These are phyloP conservation scores for Drosophila pandora DNA, from an alignment of 1,140 invertebrate genomes.

Conservation along the genomic window DNA sequence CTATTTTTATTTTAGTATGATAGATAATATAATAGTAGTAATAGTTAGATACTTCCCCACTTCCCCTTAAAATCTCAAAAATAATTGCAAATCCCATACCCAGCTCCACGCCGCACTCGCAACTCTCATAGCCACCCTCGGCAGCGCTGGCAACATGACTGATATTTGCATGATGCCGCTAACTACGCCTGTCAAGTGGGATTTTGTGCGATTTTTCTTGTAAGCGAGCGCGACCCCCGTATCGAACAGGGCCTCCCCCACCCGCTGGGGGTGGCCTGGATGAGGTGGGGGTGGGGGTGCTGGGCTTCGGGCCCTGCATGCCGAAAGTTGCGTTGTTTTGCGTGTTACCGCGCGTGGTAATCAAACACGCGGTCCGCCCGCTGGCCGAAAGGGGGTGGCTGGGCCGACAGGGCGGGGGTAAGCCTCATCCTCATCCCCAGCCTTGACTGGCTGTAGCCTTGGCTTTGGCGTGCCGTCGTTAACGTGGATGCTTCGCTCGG, in stretches of 20 bases:
- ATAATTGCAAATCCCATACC: too few relatives aligned
- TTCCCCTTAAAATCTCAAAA: too few relatives aligned
- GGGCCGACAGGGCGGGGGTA: constrained; percentile 3
- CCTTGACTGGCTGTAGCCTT: constrained; percentile 14
- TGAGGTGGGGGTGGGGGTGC: constrained; percentile 10
- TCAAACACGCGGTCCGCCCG: constrained; percentile 69
- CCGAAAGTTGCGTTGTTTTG: constrained; percentile 83
- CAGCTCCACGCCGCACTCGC: too few relatives aligned
- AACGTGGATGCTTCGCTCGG: constrained; percentile 18
- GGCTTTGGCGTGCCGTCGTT: constrained; percentile 56
- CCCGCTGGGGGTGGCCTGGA: constrained; percentile 11
- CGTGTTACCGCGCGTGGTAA: constrained; percentile 83
- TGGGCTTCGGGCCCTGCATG: constrained; percentile 67
- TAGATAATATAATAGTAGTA: too few relatives aligned
- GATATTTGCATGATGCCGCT: constrained; percentile 82
- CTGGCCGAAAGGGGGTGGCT: constrained; percentile 2
- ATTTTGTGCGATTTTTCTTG: constrained; percentile 83
- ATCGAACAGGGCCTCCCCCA: constrained; percentile 21
- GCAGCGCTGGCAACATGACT: constrained; percentile 61
- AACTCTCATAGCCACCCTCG: constrained; percentile 49
- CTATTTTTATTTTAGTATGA: too few relatives aligned
- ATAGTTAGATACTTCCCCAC: too few relatives aligned
- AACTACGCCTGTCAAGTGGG: constrained; percentile 83
- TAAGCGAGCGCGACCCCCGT: constrained; percentile 65
- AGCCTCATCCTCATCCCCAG: background rate